phyloP scores from a whole-genome alignment of 1,140 invertebrate genomes.

The Drosophila melanogaster region Release_6_plus_ISO1_MT NT_033777.3:5279001-5279500 shows the following conservation, averaged over 20 bases:
- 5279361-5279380: not conserved
- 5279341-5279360: constrained; percentile 3
- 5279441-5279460: constrained; percentile 15
- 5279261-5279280: constrained; percentile 35
- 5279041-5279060: constrained; percentile 15
- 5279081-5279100: not conserved
- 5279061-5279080: constrained; percentile 22
- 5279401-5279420: constrained; percentile 54
- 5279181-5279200: constrained; percentile 13
- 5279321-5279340: constrained; percentile 28
- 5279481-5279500: constrained; percentile 7
- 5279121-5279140: constrained; percentile 44
- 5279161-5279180: not conserved
- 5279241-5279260: constrained; percentile 12
- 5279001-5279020: constrained; percentile 28
- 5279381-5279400: constrained; percentile 56
- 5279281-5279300: constrained; percentile 35
- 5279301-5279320: constrained; percentile 23
- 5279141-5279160: constrained; percentile 38
- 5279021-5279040: constrained; percentile 16
- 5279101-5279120: constrained; percentile 4
- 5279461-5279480: constrained; percentile 20
- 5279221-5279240: constrained; percentile 36
- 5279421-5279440: constrained; percentile 7
- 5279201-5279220: constrained; percentile 30